phyloP scores from a whole-genome alignment of 2,797 vertebrate genomes.

The Urocyon cinereoargenteus region DNA sequence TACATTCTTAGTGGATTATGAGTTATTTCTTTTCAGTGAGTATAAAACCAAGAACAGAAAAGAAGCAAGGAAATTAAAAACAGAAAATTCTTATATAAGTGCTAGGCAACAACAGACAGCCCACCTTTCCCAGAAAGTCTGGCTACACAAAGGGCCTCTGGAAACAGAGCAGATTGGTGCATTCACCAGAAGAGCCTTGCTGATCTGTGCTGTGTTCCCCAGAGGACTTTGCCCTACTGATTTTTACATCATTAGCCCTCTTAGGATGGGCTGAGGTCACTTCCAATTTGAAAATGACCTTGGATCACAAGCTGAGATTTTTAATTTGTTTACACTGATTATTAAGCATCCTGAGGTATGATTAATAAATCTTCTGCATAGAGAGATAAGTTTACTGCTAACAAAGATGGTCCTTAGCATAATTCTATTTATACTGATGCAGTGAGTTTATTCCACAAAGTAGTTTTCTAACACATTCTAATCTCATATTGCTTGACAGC shows the following conservation, averaged over 20 bases:
- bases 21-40: background rate
- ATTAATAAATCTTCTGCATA: conserved; percentile 79
- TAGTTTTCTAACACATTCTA: conserved; percentile 46
- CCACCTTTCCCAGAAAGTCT: background rate
- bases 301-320: conserved; percentile 81
- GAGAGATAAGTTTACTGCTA: conserved; percentile 72
- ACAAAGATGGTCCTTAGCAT: conserved; percentile 29
- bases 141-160: conserved; percentile 71
- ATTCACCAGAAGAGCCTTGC: conserved; percentile 69
- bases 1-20: background rate
- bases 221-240: conserved; percentile 63
- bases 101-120: background rate
- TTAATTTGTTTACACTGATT: conserved; percentile 85
- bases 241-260: conserved; percentile 79
- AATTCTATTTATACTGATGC: background rate
- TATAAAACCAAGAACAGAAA: background rate
- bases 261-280: conserved; percentile 60
- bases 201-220: conserved; percentile 69
- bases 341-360: conserved; percentile 81
- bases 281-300: conserved; percentile 86
- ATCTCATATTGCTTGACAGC: conserved; percentile 14
- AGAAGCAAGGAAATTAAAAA: background rate
- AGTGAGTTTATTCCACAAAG: conserved; percentile 61
- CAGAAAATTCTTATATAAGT: background rate
- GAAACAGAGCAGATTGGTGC: conserved; percentile 75